These are phyloP conservation scores for Cryptocheilus praepositus DNA, from an alignment of 2,888 invertebrate species.

Conservation along the genomic window DNA sequence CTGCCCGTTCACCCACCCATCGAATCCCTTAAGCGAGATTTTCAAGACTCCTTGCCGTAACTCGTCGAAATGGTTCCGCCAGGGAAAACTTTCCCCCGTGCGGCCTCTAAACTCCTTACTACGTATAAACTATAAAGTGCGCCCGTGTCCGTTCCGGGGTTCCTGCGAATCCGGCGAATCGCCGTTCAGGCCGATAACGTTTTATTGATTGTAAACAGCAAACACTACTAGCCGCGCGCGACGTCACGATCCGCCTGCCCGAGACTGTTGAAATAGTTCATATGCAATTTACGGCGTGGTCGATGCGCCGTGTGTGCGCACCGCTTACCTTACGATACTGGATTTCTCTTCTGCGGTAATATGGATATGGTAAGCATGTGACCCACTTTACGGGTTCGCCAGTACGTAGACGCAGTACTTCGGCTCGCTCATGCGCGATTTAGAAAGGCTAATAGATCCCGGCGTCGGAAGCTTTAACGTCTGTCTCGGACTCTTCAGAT, in stretches of 20 bases:
- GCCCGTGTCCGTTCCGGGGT: neutral
- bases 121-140: slow-evolving; percentile 37
- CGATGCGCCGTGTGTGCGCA: no score
- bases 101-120: slow-evolving; percentile 38
- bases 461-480: no score
- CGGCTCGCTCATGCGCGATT: no score
- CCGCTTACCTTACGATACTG: neutral
- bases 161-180: slow-evolving; percentile 15
- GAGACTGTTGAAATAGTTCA: no score
- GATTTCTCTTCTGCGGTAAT: neutral
- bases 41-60: slow-evolving; percentile 61
- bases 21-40: slow-evolving; percentile 59
- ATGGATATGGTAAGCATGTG: neutral
- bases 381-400: neutral
- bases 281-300: no score
- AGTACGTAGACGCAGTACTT: neutral
- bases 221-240: no score
- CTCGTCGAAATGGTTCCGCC: slow-evolving; percentile 55
- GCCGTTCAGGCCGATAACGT: neutral
- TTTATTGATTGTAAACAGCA: slow-evolving; percentile 10
- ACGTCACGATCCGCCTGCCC: no score
- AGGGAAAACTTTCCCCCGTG: slow-evolving; percentile 48
- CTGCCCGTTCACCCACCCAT: slow-evolving; percentile 1
- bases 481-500: no score
- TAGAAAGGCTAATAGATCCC: no score